Evolutionary conservation across 2,888 invertebrate genomes (phyloP).

Genomic region (Neria commutata): DNA sequence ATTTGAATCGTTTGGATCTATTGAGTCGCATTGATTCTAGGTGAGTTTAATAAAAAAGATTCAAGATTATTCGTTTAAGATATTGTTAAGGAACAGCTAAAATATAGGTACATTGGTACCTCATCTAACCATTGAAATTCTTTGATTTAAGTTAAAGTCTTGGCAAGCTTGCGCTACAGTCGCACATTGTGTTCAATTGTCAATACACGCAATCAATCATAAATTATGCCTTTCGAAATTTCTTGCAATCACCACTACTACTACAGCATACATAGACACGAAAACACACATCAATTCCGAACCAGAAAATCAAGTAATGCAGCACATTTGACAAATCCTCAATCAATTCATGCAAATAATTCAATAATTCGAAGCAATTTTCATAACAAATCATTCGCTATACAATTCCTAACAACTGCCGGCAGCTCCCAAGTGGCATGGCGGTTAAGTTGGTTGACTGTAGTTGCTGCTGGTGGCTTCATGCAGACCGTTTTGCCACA

Average conservation of each 20-base stretch:
- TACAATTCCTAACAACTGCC: slow-evolving; percentile 1
- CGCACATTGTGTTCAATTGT: too few relatives aligned
- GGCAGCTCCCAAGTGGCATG: slow-evolving; percentile 13
- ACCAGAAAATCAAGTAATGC: background rate
- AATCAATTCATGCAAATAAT: slow-evolving; percentile 52
- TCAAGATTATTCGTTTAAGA: background rate
- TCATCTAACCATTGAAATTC: too few relatives aligned
- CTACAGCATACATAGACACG: background rate
- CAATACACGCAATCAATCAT: too few relatives aligned
- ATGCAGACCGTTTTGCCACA: too few relatives aligned
- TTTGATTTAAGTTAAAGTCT: too few relatives aligned
- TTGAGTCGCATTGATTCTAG: slow-evolving; percentile 73
- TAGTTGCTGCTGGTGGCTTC: background rate
- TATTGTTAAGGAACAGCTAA: too few relatives aligned
- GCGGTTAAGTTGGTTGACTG: slow-evolving; percentile 25
- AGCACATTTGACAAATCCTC: slow-evolving; percentile 36
- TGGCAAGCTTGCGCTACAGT: too few relatives aligned
- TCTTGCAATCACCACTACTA: background rate
- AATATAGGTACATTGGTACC: too few relatives aligned
- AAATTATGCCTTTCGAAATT: background rate
- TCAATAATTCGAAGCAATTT: slow-evolving; percentile 55
- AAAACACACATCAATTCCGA: slow-evolving; percentile 11
- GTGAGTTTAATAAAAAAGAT: slow-evolving; percentile 45
- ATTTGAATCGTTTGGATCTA: slow-evolving; percentile 72
- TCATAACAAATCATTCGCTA: slow-evolving; percentile 46